Conservation (phyloP, 2,888 invertebrate species). For the Lasius platythorax region DNA sequence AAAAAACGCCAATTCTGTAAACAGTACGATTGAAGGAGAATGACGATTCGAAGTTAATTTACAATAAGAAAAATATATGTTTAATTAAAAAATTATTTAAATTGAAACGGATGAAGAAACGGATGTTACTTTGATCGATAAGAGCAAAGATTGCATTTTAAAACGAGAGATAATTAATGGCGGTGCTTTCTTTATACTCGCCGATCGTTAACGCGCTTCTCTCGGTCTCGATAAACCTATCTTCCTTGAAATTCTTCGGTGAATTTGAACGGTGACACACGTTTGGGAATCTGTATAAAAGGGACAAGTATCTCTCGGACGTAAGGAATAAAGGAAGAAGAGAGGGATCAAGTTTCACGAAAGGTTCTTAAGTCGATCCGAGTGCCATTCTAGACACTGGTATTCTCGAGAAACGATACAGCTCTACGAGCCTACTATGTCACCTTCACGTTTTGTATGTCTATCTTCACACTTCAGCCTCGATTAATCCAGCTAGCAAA, state of each 20-base stretch:
- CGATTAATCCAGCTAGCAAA: constrained; percentile 25
- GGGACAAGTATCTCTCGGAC: constrained; percentile 67
- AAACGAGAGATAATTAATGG: constrained; percentile 25
- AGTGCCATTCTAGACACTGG: constrained; percentile 69
- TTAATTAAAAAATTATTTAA: no score
- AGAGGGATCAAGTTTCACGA: constrained; percentile 71
- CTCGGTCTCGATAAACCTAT: constrained; percentile 67
- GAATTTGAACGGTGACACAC: constrained; percentile 74
- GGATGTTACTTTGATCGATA: background rate
- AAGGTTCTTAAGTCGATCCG: constrained; percentile 75
- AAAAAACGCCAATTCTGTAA: background rate
- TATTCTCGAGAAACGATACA: constrained; percentile 67
- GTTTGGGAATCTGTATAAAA: constrained; percentile 70
- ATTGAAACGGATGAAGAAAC: background rate
- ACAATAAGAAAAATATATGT: no score
- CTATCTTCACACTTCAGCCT: constrained; percentile 32
- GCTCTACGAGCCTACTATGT: constrained; percentile 42
- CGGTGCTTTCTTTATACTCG: background rate
- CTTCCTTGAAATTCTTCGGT: constrained; percentile 69
- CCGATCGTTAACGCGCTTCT: constrained; percentile 65
- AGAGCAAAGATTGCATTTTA: background rate
- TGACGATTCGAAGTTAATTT: background rate
- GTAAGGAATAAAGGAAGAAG: constrained; percentile 69
- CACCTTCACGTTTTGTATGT: constrained; percentile 39
- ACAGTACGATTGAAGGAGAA: background rate